A percentile compares a stretch with the other conserved stretches of the same genome.
Conservation (phyloP, 2,113 vertebrate species). For the Lagopus muta region DNA sequence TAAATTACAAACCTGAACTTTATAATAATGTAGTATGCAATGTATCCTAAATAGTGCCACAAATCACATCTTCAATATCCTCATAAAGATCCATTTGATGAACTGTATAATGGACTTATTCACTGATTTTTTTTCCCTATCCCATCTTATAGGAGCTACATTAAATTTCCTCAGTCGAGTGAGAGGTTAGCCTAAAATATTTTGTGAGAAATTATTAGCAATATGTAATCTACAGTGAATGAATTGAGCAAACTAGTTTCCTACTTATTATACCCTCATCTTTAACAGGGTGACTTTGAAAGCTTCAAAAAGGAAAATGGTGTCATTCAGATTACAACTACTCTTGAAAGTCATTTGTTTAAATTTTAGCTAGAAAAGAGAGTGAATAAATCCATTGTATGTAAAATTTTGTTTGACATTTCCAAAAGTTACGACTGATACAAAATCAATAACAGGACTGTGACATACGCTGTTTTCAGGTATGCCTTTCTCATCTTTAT, state of each 20-base stretch:
- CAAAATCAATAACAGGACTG: neutral
- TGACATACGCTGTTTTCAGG: neutral
- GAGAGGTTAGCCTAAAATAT: conserved; percentile 13
- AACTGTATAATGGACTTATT: conserved; percentile 51
- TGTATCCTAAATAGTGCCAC: conserved; percentile 58
- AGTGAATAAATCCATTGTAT: neutral
- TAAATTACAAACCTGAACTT: conserved; percentile 71
- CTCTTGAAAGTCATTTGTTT: neutral
- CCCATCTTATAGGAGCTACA: conserved; percentile 19
- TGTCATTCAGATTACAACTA: neutral
- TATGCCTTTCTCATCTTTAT: neutral
- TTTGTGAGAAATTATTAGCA: conserved; percentile 54
- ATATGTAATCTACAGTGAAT: conserved; percentile 48
- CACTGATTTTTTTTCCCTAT: conserved; percentile 1
- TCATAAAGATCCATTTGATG: conserved; percentile 68
- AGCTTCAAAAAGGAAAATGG: neutral
- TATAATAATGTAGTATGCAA: conserved; percentile 50
- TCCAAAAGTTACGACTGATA: neutral
- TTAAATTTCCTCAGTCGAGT: conserved; percentile 26
- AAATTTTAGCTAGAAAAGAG: neutral
- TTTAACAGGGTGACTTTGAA: conserved; percentile 46
- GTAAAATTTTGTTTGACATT: conserved; percentile 7
- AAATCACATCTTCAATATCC: conserved; percentile 58
- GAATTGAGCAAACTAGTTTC: conserved; percentile 22
- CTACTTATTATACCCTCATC: neutral